phyloP scores from a whole-genome alignment of 2,113 vertebrate genomes.

The Desmodus rotundus region DNA sequence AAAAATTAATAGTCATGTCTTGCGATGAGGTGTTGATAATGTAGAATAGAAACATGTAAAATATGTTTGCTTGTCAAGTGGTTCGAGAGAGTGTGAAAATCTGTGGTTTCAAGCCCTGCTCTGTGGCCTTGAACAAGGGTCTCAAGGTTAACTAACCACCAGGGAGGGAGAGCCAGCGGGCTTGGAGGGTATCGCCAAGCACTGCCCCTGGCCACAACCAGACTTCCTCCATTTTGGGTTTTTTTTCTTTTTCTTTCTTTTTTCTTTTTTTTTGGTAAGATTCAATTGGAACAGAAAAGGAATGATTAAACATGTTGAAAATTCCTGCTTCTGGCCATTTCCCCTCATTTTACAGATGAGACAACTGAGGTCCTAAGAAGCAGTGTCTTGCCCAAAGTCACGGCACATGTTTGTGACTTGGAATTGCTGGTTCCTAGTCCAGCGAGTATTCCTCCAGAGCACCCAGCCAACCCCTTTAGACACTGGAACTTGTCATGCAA shows the following conservation, averaged over 20 bases:
- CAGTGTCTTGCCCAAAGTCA: not conserved
- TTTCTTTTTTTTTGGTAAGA: not conserved
- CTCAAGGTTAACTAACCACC: not conserved
- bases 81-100: not conserved
- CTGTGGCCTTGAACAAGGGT: not conserved
- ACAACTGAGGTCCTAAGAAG: not conserved
- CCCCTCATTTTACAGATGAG: not conserved
- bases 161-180: not conserved
- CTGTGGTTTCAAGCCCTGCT: not conserved
- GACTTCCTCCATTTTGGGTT: not conserved
- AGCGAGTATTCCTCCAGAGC: not conserved
- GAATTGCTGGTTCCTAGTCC: not conserved
- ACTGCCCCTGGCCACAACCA: not conserved
- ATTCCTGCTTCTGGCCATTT: not conserved
- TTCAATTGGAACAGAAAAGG: not conserved
- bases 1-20: not conserved
- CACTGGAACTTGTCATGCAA: not conserved
- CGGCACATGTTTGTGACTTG: rapidly evolving
- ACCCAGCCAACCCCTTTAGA: not conserved
- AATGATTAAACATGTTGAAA: not conserved
- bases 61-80: not conserved
- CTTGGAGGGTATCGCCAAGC: not conserved
- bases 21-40: not conserved
- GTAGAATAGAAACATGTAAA: not conserved
- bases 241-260: not conserved